Percentiles rank a stretch among this genome's conserved stretches.
Conservation (phyloP, 2,888 invertebrate genomes). For the Parapristionchus giblindavisi region DNA sequence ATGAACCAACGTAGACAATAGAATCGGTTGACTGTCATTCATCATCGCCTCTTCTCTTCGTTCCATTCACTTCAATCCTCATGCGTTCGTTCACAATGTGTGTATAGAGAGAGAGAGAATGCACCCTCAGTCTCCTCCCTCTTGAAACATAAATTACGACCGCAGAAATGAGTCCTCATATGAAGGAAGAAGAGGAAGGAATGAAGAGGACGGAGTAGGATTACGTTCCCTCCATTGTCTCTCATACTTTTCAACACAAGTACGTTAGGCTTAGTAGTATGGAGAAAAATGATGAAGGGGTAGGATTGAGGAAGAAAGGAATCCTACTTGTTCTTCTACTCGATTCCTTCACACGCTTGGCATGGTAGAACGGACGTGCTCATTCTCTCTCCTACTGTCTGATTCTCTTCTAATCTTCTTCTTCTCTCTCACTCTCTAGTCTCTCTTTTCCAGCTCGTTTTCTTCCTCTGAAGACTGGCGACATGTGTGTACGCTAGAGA, state of each 20-base stretch:
- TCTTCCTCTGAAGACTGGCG: conserved; percentile 28
- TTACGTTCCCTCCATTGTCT: no score
- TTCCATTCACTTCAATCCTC: not conserved
- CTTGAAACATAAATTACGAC: conserved; percentile 40
- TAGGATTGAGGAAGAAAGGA: not conserved
- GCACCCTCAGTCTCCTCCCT: conserved; percentile 28
- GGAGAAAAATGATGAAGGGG: not conserved
- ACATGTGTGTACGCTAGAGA: conserved; percentile 36
- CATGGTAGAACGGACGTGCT: not conserved
- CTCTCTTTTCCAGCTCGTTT: conserved; percentile 27
- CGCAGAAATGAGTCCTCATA: no score
- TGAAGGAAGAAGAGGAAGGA: conserved; percentile 4
- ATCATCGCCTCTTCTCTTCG: not conserved
- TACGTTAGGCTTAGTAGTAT: conserved; percentile 20
- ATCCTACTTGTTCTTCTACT: not conserved
- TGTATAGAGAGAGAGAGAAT: conserved; percentile 21
- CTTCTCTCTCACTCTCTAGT: not conserved
- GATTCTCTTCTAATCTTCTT: conserved; percentile 11
- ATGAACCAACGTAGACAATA: not conserved
- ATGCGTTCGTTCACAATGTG: not conserved
- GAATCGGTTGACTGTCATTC: not conserved
- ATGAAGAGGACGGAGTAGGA: conserved; percentile 27
- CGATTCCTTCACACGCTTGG: not conserved
- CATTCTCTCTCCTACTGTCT: conserved; percentile 4
- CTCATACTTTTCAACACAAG: no score